Percentiles rank a stretch among this genome's conserved stretches.
phyloP scores from a whole-genome alignment of 30 jellyfish, hydroid and myxozoan genomes.

The Chrysaora quinquecirrha region DNA sequence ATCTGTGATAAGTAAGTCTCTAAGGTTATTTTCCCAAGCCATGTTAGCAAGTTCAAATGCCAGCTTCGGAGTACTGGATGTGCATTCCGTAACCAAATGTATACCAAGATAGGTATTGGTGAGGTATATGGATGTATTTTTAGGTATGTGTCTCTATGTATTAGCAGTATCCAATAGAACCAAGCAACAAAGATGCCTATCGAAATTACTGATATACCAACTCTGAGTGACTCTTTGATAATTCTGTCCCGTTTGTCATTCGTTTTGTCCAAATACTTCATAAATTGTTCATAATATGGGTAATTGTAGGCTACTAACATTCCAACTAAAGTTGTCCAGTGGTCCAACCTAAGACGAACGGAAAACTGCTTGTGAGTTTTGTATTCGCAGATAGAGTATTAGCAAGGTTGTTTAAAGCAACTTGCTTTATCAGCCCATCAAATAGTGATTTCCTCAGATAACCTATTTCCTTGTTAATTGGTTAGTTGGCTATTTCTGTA shows the following conservation, averaged over 20 bases:
- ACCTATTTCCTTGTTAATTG: too few species aligned
- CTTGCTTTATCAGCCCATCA: too few species aligned
- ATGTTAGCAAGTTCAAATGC: constrained; percentile 67
- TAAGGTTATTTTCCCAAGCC: constrained; percentile 93
- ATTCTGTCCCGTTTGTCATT: constrained; percentile 44
- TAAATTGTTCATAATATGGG: constrained; percentile 66
- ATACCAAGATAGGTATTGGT: constrained; percentile 80
- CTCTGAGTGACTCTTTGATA: constrained; percentile 71
- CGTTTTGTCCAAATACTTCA: constrained; percentile 68
- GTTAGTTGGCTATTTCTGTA: too few species aligned
- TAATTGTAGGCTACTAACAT: constrained; percentile 90
- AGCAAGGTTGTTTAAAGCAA: too few species aligned
- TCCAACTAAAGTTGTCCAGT: constrained; percentile 95
- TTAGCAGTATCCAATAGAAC: constrained; percentile 64
- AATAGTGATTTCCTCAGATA: too few species aligned
- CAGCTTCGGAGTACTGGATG: constrained; percentile 86
- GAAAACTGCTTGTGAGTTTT: too few species aligned
- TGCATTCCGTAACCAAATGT: constrained; percentile 80
- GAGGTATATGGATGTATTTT: constrained; percentile 87
- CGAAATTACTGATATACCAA: constrained; percentile 41
- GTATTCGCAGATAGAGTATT: too few species aligned
- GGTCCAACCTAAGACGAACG: constrained; percentile 83
- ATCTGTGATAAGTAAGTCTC: constrained; percentile 94
- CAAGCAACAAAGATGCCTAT: constrained; percentile 66
- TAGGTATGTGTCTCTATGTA: constrained; percentile 57